Conservation (phyloP, 1,140 invertebrate species). For the Eubasilissa regina region DNA sequence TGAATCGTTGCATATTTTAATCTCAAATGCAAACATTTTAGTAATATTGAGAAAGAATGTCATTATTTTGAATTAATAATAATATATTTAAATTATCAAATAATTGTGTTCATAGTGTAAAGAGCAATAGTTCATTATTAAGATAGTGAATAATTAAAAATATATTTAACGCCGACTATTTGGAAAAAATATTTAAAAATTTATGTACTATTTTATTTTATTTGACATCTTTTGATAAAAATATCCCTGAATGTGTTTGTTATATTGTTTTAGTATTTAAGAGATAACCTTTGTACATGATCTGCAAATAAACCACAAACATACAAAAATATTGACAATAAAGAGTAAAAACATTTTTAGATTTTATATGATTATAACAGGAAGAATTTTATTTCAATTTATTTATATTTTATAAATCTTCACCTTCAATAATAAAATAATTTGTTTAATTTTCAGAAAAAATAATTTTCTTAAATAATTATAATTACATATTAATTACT, state of each 20-base stretch:
- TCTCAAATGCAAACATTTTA: too few species aligned
- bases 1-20: too few species aligned
- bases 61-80: neutral
- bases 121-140: constrained; percentile 16
- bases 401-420: neutral
- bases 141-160: neutral
- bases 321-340: constrained; percentile 33
- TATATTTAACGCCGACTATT: neutral
- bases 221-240: neutral
- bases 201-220: too few species aligned
- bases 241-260: constrained; percentile 3
- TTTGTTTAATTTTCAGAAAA: too few species aligned
- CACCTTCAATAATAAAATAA: too few species aligned
- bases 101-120: constrained; percentile 40
- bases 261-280: neutral
- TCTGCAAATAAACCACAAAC: neutral
- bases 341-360: constrained; percentile 1
- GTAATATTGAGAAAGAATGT: neutral
- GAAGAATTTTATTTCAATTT: neutral
- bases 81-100: constrained; percentile 12
- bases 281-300: neutral
- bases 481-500: too few species aligned
- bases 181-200: too few species aligned
- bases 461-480: too few species aligned
- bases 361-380: neutral